Conservation (phyloP, 2,888 invertebrate genomes). For the Malacosoma neustria region DNA sequence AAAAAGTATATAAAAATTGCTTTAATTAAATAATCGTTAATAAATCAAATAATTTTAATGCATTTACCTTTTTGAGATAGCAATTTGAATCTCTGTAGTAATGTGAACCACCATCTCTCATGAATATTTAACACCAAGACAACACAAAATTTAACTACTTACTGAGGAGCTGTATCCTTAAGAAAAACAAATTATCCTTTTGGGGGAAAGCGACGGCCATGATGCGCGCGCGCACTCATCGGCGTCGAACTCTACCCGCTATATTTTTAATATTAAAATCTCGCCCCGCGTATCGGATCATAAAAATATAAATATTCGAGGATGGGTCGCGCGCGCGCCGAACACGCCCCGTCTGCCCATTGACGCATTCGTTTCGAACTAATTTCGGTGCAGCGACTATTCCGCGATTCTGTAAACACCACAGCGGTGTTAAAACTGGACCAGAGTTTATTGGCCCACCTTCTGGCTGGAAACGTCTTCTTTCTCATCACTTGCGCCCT, state of each 20-base stretch:
- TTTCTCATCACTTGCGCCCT: constrained; percentile 17
- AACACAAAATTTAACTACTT: constrained; percentile 10
- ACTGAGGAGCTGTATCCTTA: constrained; percentile 2
- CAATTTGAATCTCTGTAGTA: too few species aligned
- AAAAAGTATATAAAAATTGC: too few species aligned
- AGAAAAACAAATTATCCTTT: constrained; percentile 15
- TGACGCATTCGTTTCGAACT: constrained; percentile 71
- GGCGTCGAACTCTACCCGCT: constrained; percentile 34
- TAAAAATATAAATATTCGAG: constrained; percentile 65
- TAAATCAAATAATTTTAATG: too few species aligned
- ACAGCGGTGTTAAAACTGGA: constrained; percentile 39
- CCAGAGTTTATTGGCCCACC: constrained; percentile 38
- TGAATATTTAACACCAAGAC: constrained; percentile 1
- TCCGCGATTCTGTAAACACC: constrained; percentile 72
- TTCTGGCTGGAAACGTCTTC: constrained; percentile 22
- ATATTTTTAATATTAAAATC: constrained; percentile 64
- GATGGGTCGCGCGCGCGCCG: constrained; percentile 47
- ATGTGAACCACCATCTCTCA: not conserved
- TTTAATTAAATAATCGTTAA: too few species aligned
- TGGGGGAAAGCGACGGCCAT: constrained; percentile 21
- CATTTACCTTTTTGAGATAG: too few species aligned
- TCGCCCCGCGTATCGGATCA: constrained; percentile 52
- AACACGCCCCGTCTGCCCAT: constrained; percentile 53
- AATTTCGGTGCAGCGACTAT: constrained; percentile 72
- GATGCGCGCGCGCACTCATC: constrained; percentile 48